Conservation (phyloP, 2,113 vertebrate species). For the Vombatus ursinus region DNA sequence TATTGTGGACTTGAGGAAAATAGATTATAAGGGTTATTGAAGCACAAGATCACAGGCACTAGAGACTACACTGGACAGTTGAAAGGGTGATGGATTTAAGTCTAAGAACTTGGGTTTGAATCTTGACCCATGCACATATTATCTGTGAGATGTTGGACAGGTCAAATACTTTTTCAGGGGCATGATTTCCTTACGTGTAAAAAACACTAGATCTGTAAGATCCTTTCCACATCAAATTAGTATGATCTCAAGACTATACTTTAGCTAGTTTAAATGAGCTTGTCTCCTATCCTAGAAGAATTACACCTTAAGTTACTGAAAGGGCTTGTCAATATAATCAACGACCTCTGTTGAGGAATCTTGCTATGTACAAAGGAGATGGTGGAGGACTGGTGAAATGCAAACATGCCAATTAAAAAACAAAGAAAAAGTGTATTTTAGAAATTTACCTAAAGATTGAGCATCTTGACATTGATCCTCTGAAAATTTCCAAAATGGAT, state of each 20-base stretch:
- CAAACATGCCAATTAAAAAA: no score
- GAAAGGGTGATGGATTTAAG: not conserved
- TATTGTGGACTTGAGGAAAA: not conserved
- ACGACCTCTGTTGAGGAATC: not conserved
- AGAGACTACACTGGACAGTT: not conserved
- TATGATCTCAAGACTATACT: no score
- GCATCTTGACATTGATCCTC: no score
- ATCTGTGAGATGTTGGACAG: not conserved
- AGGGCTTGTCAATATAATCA: no score
- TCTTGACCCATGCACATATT: not conserved
- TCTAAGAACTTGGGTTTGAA: not conserved
- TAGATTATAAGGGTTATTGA: not conserved
- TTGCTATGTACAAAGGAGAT: not conserved
- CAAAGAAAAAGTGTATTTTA: no score
- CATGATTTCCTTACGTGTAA: not conserved
- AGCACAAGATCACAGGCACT: not conserved
- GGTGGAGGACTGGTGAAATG: not conserved
- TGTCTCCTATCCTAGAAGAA: not conserved
- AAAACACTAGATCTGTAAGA: not conserved
- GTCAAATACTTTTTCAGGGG: not conserved
- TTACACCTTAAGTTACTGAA: not conserved
- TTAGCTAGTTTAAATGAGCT: not conserved
- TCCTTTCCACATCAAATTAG: not conserved
- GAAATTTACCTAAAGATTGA: no score
- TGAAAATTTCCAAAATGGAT: no score